These are phyloP conservation scores for Phrixothrix hirtus DNA, from an alignment of 2,888 invertebrate genomes.

Conservation along the genomic window DNA sequence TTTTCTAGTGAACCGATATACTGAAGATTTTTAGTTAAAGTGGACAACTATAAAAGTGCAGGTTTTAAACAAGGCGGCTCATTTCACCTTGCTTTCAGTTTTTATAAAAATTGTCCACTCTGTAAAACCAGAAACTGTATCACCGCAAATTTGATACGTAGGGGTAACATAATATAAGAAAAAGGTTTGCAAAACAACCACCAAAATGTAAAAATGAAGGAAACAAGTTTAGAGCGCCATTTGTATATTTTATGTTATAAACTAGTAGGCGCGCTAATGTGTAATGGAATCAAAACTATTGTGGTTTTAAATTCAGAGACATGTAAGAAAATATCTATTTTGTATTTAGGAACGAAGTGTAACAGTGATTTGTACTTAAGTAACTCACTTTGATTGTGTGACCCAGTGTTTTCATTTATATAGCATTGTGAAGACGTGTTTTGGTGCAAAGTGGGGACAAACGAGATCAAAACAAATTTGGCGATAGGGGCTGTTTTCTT, in stretches of 20 bases:
- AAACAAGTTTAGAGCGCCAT: conserved; percentile 47
- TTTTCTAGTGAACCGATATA: conserved; percentile 6
- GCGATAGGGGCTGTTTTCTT: conserved; percentile 68
- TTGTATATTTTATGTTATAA: background rate
- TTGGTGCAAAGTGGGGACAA: conserved; percentile 6
- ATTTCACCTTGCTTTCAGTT: conserved; percentile 27
- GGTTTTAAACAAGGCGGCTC: conserved; percentile 13
- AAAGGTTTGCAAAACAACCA: conserved; percentile 37
- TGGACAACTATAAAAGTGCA: conserved; percentile 2
- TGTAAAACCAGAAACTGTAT: conserved; percentile 32
- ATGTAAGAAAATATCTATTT: conserved; percentile 55
- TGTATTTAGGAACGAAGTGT: conserved; percentile 54
- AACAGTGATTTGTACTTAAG: conserved; percentile 55
- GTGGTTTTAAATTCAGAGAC: conserved; percentile 50
- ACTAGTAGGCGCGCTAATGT: background rate
- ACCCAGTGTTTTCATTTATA: conserved; percentile 36
- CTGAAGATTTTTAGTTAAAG: conserved; percentile 10
- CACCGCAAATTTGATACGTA: conserved; percentile 53
- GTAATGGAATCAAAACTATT: conserved; percentile 46
- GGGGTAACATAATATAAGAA: conserved; percentile 49
- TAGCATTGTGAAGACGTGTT: conserved; percentile 28
- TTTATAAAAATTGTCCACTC: conserved; percentile 16
- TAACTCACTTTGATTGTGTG: conserved; percentile 39
- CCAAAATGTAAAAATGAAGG: conserved; percentile 39
- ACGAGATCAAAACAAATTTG: too few species aligned